These are phyloP conservation scores for Dryas iulia DNA, from an alignment of 1,140 invertebrate species.

Conservation along the genomic window DNA sequence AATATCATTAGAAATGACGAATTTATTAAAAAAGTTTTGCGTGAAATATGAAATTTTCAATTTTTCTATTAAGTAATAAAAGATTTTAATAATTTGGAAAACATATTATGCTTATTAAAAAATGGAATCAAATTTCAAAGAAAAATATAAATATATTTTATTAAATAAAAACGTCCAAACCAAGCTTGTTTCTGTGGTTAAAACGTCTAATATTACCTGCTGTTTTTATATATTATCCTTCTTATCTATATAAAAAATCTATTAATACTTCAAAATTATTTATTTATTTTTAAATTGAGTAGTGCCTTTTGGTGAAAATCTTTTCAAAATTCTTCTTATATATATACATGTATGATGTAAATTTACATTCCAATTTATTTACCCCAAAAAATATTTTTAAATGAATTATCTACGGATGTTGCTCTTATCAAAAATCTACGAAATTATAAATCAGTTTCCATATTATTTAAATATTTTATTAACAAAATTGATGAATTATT, in stretches of 20 bases:
- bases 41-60: background rate
- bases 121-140: background rate
- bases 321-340: background rate
- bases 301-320: slow-evolving; percentile 25
- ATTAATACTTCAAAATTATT: background rate
- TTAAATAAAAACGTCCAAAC: background rate
- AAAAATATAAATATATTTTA: background rate
- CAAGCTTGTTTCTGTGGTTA: background rate
- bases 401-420: slow-evolving; percentile 12
- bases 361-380: slow-evolving; percentile 29
- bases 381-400: slow-evolving; percentile 4
- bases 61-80: background rate
- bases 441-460: slow-evolving; percentile 10
- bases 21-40: slow-evolving; percentile 3
- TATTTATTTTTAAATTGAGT: slow-evolving; percentile 5
- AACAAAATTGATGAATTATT: background rate
- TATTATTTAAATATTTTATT: slow-evolving; percentile 9
- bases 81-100: background rate
- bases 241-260: background rate
- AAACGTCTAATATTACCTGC: background rate
- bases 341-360: slow-evolving; percentile 11
- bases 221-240: background rate
- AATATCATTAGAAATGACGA: background rate
- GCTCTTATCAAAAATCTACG: slow-evolving; percentile 18
- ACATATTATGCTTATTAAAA: background rate